A percentile compares a stretch with the other conserved stretches of the same genome.
Evolutionary conservation across 1,140 invertebrate species (phyloP).

Genomic region (Anadara kagoshimensis): DNA sequence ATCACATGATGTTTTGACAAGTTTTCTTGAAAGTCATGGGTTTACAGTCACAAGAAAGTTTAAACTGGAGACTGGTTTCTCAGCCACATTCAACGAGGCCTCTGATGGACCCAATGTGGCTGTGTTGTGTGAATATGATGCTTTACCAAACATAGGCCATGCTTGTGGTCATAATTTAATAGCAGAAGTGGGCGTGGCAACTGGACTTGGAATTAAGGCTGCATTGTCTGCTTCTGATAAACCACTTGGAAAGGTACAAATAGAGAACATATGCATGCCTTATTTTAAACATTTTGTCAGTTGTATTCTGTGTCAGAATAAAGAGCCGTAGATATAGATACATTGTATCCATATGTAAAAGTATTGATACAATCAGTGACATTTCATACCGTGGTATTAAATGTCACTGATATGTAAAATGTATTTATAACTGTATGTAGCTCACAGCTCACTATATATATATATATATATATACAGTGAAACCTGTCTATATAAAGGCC

Average conservation of each 20-base stretch:
- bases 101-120: slow-evolving; percentile 53
- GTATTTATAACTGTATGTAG: background rate
- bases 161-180: slow-evolving; percentile 74
- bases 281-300: too few relatives aligned
- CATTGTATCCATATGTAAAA: too few relatives aligned
- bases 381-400: background rate
- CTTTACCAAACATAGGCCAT: slow-evolving; percentile 72
- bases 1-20: slow-evolving; percentile 62
- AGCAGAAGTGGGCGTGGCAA: slow-evolving; percentile 69
- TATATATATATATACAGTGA: too few relatives aligned
- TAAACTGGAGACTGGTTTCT: slow-evolving; percentile 64
- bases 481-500: too few relatives aligned
- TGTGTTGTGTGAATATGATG: slow-evolving; percentile 74
- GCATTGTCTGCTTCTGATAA: slow-evolving; percentile 48
- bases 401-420: background rate
- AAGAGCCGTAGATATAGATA: too few relatives aligned
- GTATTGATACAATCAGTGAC: background rate
- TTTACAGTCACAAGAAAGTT: slow-evolving; percentile 60
- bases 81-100: slow-evolving; percentile 48
- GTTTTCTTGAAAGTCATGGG: slow-evolving; percentile 59
- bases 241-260: slow-evolving; percentile 40
- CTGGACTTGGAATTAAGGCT: slow-evolving; percentile 66
- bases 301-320: too few relatives aligned
- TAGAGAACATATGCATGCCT: too few relatives aligned
- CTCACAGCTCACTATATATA: too few relatives aligned